Evolutionary conservation across 2,113 vertebrate species (phyloP).

Genomic region (Brienomyrus longianalis): DNA sequence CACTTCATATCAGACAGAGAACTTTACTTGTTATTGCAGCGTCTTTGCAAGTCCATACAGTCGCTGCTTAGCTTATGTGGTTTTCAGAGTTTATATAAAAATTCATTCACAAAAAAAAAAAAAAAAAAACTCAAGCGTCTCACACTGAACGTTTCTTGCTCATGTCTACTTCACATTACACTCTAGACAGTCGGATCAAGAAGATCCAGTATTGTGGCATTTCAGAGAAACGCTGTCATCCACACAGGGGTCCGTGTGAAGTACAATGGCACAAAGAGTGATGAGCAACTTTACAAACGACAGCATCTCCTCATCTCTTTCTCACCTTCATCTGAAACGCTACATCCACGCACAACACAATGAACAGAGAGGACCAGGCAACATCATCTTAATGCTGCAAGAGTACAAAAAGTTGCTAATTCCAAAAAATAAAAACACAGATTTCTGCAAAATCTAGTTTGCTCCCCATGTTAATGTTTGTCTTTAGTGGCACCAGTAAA

Average conservation of each 20-base stretch:
- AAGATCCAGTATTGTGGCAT: not conserved
- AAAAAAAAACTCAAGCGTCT: not conserved
- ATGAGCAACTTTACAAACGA: not conserved
- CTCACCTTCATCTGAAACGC: not conserved
- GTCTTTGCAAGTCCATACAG: not conserved
- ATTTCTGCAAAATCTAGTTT: not conserved
- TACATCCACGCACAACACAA: not conserved
- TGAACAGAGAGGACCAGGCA: not conserved
- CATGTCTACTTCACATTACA: not conserved
- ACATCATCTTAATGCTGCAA: not conserved
- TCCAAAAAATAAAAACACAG: not conserved
- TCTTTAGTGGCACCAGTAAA: not conserved
- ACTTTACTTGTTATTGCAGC: not conserved
- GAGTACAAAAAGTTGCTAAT: not conserved
- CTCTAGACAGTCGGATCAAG: not conserved
- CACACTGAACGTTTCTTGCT: slow-evolving; percentile 10
- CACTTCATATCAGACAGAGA: not conserved
- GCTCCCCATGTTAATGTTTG: not conserved
- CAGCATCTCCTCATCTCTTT: not conserved
- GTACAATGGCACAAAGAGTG: not conserved
- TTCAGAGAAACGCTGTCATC: not conserved
- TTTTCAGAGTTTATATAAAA: not conserved
- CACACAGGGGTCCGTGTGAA: not conserved
- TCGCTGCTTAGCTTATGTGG: not conserved
- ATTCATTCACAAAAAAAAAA: not conserved